phyloP scores from a whole-genome alignment of 2,113 vertebrate genomes.

The Pongo abelii region DNA sequence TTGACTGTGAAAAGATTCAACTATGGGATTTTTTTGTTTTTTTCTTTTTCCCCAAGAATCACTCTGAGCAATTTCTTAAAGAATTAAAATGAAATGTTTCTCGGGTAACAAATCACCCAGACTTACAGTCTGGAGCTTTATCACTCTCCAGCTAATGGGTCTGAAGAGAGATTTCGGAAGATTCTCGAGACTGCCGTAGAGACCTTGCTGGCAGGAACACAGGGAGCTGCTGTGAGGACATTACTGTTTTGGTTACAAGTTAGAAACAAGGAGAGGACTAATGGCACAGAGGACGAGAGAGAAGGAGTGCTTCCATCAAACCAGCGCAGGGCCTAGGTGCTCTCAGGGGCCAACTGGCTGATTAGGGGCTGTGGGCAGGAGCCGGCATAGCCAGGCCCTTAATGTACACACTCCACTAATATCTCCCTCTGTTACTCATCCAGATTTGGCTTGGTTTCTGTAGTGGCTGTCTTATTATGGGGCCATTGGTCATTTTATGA shows the following conservation, averaged over 20 bases:
- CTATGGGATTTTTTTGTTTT: constrained; percentile 2
- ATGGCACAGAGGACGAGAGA: neutral
- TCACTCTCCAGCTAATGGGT: constrained; percentile 72
- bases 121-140: constrained; percentile 67
- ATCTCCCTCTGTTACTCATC: neutral
- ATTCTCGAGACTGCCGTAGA: constrained; percentile 58
- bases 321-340: neutral
- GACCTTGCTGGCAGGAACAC: constrained; percentile 27
- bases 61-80: constrained; percentile 79
- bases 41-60: constrained; percentile 45
- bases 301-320: neutral
- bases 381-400: fast-evolving
- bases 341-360: neutral
- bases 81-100: constrained; percentile 74
- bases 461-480: fast-evolving
- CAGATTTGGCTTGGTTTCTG: neutral
- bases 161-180: constrained; percentile 78
- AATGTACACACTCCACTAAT: neutral
- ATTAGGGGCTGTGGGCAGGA: neutral
- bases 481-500: neutral
- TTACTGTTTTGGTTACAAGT: constrained; percentile 61
- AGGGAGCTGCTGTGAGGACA: constrained; percentile 39
- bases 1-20: constrained; percentile 74
- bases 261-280: constrained; percentile 30
- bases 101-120: constrained; percentile 75